These are phyloP conservation scores for Eledona agricola DNA, from an alignment of 2,888 invertebrate species.

Conservation along the genomic window DNA sequence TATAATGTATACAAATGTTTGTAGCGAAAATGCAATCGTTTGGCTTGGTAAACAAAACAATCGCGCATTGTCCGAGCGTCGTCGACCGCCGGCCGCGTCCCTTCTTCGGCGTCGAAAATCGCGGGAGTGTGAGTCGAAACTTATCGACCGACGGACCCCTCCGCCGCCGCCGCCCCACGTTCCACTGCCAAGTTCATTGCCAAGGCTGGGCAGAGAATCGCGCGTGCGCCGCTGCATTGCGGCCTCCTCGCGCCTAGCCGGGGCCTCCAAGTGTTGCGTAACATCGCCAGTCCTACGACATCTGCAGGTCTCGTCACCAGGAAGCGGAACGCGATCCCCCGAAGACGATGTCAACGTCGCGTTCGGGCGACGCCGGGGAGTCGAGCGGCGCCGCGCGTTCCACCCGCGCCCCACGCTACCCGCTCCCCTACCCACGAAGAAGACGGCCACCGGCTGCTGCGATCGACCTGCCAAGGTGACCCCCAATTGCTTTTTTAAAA, in stretches of 20 bases:
- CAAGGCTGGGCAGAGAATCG: constrained; percentile 78
- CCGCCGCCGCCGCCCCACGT: constrained; percentile 29
- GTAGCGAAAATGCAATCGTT: too few species aligned
- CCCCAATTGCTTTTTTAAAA: constrained; percentile 55
- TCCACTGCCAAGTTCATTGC: constrained; percentile 78
- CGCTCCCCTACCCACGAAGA: constrained; percentile 40
- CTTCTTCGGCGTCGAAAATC: constrained; percentile 7
- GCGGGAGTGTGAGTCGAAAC: constrained; percentile 31
- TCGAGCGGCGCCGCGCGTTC: not conserved
- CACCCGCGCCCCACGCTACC: not conserved
- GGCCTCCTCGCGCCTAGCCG: constrained; percentile 60
- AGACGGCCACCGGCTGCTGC: constrained; percentile 39
- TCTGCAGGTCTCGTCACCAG: constrained; percentile 52
- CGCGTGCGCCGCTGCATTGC: constrained; percentile 69
- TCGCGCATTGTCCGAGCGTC: too few species aligned
- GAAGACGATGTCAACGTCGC: constrained; percentile 23
- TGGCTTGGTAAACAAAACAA: too few species aligned
- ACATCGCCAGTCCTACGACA: constrained; percentile 54
- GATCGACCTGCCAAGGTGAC: constrained; percentile 57
- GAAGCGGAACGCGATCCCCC: constrained; percentile 49
- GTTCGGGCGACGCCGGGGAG: not conserved
- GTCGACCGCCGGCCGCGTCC: constrained; percentile 2
- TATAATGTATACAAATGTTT: too few species aligned
- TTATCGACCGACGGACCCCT: constrained; percentile 38
- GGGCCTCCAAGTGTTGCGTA: constrained; percentile 57